phyloP scores from a whole-genome alignment of 2,797 vertebrate species.

The Podargus strigoides region DNA sequence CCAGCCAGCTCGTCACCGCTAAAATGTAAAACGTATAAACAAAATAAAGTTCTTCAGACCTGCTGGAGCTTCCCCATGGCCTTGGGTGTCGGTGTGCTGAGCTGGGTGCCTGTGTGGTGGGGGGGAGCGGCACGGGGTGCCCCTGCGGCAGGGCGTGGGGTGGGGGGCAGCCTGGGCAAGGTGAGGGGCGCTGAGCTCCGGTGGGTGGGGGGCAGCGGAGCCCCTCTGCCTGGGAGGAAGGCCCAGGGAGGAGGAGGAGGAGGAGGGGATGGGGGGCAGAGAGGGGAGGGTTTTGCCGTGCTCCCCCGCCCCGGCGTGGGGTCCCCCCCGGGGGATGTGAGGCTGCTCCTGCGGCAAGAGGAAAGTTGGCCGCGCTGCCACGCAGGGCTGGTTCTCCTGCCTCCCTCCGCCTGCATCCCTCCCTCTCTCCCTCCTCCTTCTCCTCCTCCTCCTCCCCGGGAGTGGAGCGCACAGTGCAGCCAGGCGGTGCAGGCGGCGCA shows the following conservation, averaged over 20 bases:
- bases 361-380: slow-evolving; percentile 30
- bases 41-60: background rate
- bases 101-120: background rate
- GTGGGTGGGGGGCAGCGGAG: background rate
- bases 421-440: background rate
- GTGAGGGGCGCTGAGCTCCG: background rate
- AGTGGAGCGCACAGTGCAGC: background rate
- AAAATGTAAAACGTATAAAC: background rate
- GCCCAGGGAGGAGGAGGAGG: background rate
- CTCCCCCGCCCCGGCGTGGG: background rate
- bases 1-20: accelerated
- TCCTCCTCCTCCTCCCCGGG: background rate
- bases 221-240: background rate
- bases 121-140: accelerated
- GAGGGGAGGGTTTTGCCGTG: background rate
- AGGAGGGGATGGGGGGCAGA: background rate
- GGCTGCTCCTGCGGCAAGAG: background rate
- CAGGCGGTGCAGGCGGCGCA: background rate
- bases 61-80: background rate
- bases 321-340: background rate
- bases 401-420: background rate
- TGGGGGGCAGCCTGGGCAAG: background rate
- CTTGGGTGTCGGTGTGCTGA: accelerated
- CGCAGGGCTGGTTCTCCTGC: background rate
- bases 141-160: background rate